A percentile compares a stretch with the other conserved stretches of the same genome.
phyloP scores from a whole-genome alignment of 2,888 invertebrate species.

The Ormyrus rosae region DNA sequence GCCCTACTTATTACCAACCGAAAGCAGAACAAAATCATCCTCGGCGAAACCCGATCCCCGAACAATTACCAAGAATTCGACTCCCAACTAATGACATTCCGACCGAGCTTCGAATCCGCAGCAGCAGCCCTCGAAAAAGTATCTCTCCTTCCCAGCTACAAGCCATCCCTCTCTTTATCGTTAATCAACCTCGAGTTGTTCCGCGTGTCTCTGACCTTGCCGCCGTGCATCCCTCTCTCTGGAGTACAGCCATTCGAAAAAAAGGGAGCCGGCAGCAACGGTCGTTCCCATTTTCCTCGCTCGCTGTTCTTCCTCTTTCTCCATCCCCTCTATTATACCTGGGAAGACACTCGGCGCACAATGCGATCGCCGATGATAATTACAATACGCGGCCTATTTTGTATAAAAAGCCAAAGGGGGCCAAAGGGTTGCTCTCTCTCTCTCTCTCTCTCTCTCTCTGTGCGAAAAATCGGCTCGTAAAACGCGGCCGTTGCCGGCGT shows the following conservation, averaged over 20 bases:
- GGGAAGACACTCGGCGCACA: slow-evolving; percentile 39
- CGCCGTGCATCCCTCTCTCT: neutral
- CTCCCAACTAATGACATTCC: too few relatives aligned
- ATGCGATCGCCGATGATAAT: slow-evolving; percentile 43
- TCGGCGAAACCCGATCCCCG: too few relatives aligned
- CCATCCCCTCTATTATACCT: slow-evolving; percentile 25
- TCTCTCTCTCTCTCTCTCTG: neutral
- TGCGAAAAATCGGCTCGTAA: slow-evolving; percentile 50
- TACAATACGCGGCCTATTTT: slow-evolving; percentile 27
- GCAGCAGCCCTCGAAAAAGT: too few relatives aligned
- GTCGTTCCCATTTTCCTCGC: slow-evolving; percentile 60
- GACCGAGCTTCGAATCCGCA: too few relatives aligned
- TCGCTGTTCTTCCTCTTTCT: slow-evolving; percentile 17
- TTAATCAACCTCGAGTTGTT: slow-evolving; percentile 35
- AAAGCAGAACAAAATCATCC: too few relatives aligned
- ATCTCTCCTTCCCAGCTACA: too few relatives aligned
- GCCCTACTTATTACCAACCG: too few relatives aligned
- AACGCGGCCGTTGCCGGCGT: neutral
- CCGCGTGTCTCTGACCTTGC: neutral
- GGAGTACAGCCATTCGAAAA: slow-evolving; percentile 6
- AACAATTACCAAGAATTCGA: too few relatives aligned
- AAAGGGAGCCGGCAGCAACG: slow-evolving; percentile 58
- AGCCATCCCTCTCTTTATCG: slow-evolving; percentile 23
- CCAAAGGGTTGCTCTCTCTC: neutral
- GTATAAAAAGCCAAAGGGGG: too few relatives aligned